Base-by-base conservation (phyloP, 64 coral and sea anemone species). In the Montipora sp. region DNA sequence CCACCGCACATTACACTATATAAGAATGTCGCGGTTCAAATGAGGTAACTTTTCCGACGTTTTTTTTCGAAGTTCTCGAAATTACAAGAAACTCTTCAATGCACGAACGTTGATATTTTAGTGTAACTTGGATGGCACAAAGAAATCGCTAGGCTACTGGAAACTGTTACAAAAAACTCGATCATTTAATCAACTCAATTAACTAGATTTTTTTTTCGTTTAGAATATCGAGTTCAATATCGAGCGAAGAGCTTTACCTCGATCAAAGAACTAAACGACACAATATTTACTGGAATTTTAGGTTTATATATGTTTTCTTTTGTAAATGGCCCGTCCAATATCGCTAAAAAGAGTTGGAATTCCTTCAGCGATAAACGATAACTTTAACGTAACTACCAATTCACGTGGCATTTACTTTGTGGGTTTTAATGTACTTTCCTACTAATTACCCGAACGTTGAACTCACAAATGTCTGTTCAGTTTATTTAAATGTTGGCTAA, bases 91-190 rank as follows among this genome's bases (percentile, higher is more conserved):
- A 67, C 5, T 46, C 27, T 67, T 65, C 43, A 9, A 3, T 75
- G 7, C 12, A 45, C 36, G 1, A 63, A 13, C 46, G 16, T 71
- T 48, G 45, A 8, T 71, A 71, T 21, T 85, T 59, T 46, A 71
- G 5, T 44, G 46, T 85, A 65, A 48, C 82, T 85, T 14, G 1
- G 5, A 48, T 85, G 63, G 49, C 65, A 85, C 65, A 23, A 58
- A 22, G 36, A n/a, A 53, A 24, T 1, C 68, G 8, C 36, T 3
- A 45, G 24, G 6, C 14, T 2, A 71, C 43, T 71, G 13, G 63
- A 85, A 85, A 85, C 66, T 21, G 82, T 85, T 85, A 85, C 82
- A 85, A 8, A 63, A 63, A 85, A n/a, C 3, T 47, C 65, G 70
- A 15, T 72, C 8, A 48, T 50, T 48, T 85, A 71, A 71, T 48